Evolutionary conservation across 1,140 invertebrate species (phyloP).

Genomic region (Cheumatopsyche charites): DNA sequence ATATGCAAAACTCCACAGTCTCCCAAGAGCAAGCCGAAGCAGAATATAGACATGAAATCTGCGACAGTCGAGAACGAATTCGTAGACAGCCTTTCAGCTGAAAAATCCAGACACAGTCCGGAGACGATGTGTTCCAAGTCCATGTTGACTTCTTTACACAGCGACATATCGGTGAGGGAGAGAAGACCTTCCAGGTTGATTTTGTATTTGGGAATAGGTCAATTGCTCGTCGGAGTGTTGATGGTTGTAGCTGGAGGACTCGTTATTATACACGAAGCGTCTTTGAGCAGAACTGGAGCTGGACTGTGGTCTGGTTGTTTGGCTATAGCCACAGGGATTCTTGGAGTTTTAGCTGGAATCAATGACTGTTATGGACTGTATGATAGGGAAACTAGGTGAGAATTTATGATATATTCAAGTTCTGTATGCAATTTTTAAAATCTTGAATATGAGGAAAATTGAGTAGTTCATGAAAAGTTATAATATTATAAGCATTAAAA

Average conservation of each 20-base stretch:
- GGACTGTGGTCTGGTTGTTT: conserved; percentile 68
- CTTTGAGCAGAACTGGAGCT: conserved; percentile 64
- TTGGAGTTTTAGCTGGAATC: conserved; percentile 64
- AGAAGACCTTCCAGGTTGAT: conserved; percentile 52
- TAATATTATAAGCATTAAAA: no score
- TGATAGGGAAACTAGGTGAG: conserved; percentile 53
- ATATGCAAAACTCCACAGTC: conserved; percentile 63
- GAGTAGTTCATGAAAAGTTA: no score
- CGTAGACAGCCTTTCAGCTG: conserved; percentile 28
- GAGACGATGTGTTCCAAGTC: conserved; percentile 51
- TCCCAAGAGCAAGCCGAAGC: conserved; percentile 52
- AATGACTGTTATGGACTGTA: conserved; percentile 63
- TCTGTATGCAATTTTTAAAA: no score
- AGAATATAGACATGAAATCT: conserved; percentile 52
- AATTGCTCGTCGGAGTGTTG: conserved; percentile 63
- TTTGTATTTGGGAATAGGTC: conserved; percentile 62
- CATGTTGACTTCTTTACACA: conserved; percentile 53
- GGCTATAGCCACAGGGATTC: conserved; percentile 62
- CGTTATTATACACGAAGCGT: conserved; percentile 63
- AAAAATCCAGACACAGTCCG: conserved; percentile 43
- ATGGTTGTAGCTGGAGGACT: conserved; percentile 65
- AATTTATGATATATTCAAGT: no score
- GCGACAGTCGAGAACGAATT: conserved; percentile 48
- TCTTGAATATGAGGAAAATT: no score
- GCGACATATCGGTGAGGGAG: conserved; percentile 48